Base-by-base conservation (phyloP, 2,797 vertebrate species). In the Momotus momota region DNA sequence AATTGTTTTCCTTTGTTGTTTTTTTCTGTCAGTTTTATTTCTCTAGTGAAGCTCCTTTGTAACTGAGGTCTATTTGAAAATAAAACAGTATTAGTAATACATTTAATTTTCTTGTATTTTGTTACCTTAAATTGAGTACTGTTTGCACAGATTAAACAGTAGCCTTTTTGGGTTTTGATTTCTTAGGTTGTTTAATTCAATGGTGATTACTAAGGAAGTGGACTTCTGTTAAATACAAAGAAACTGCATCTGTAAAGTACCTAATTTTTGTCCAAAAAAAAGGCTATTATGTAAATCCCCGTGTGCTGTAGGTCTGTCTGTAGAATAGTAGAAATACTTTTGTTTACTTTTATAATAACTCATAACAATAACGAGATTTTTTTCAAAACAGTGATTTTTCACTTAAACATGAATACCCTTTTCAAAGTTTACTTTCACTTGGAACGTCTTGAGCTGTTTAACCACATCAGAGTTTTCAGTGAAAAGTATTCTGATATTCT, bases 141-240 rank as follows among this genome's bases (percentile, higher is more conserved):
- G 2, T 45, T 75, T 88, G 52, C 29, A 66, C 29, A 73, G 73
- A 60, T 70, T 13, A 40, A 90, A n/a, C 45, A 58, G 18, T 61
- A 14, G 13, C 29, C 14, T 71, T 74, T 0, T 84, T 85, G 27
- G 9, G 0, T 65, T 93, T 84, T 40, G 12, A 6, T 95, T 86
- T 73, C 52, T 83, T 81, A 29, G 1, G 9, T 65, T 79, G 19
- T 69, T 80, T 74, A 61, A 52, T 70, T 83, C 10, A 95, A 73
- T 92, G 96, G 93, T 54, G 86, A 84, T 96, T 96, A 94, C 74
- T 83, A 88, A 90, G 62, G 81, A 96, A 87, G 48, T 77, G 25
- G 6, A 65, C 18, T 72, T 94, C 93, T 96, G 64, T 94, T 95
- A 97, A 97, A 95, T 86, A 78, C 51, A 52, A 72, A 84, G 58